Percentiles rank a stretch among this genome's conserved stretches.
Conservation (phyloP, 2,888 invertebrate species). For the Sphaeridia pumilis region DNA sequence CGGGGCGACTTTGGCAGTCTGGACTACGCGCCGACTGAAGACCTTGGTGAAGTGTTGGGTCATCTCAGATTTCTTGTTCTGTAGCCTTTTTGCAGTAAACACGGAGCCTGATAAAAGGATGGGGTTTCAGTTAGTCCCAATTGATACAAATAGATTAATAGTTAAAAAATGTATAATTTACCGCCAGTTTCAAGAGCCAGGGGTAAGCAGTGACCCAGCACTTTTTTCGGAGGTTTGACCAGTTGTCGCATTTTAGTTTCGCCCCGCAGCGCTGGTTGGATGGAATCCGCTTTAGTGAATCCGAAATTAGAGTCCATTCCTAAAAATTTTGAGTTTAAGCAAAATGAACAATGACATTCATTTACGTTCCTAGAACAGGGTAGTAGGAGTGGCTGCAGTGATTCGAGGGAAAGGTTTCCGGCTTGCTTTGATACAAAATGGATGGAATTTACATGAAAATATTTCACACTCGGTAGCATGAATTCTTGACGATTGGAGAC, state of each 20-base stretch:
- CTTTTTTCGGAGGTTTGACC: conserved; percentile 61
- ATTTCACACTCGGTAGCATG: conserved; percentile 1
- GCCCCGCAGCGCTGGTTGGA: conserved; percentile 49
- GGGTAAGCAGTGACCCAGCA: conserved; percentile 64
- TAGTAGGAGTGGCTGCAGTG: too few species aligned
- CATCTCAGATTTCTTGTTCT: conserved; percentile 46
- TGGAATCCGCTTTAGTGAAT: conserved; percentile 65
- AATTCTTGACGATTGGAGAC: too few species aligned
- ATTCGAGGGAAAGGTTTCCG: too few species aligned
- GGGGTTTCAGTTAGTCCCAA: too few species aligned
- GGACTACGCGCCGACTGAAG: conserved; percentile 54
- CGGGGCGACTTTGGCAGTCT: conserved; percentile 48
- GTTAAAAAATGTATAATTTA: conserved; percentile 37
- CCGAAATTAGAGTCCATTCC: conserved; percentile 64
- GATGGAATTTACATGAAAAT: conserved; percentile 5
- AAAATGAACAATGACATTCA: too few species aligned
- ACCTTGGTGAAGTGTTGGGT: conserved; percentile 54
- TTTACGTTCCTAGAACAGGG: too few species aligned
- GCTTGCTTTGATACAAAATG: too few species aligned
- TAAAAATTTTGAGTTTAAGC: too few species aligned
- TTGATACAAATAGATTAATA: background rate
- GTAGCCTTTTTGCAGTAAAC: conserved; percentile 51
- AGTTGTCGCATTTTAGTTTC: conserved; percentile 60
- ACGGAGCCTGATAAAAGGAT: conserved; percentile 45
- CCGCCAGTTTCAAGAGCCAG: conserved; percentile 76